Percentiles rank a stretch among this genome's conserved stretches.
phyloP scores from a whole-genome alignment of 2,888 invertebrate genomes.

The Ophion ventricosus region DNA sequence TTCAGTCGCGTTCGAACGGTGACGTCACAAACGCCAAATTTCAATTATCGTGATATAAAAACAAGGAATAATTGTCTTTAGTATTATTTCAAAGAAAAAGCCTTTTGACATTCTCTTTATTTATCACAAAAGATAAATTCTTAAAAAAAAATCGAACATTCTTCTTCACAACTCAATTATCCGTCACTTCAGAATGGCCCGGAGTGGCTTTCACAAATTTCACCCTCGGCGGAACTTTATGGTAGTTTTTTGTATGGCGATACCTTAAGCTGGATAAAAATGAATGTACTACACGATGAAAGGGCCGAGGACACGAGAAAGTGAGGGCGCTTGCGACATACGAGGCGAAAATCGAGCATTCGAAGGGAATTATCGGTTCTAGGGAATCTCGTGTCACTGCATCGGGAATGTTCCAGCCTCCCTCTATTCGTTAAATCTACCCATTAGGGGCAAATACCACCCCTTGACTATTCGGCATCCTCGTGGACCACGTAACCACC shows the following conservation, averaged over 20 bases:
- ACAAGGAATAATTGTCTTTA: too few relatives aligned
- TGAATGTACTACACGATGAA: conserved; percentile 12
- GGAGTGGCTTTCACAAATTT: conserved; percentile 11
- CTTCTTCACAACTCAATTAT: conserved; percentile 45
- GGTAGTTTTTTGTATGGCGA: background rate
- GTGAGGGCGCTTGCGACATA: background rate
- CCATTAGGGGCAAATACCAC: conserved; percentile 37
- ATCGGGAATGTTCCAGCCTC: background rate
- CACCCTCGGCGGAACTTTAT: background rate
- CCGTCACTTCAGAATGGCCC: conserved; percentile 9
- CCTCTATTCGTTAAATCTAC: conserved; percentile 56
- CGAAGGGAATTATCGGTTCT: conserved; percentile 48
- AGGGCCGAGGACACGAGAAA: background rate
- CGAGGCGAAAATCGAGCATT: conserved; percentile 28
- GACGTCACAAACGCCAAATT: too few relatives aligned
- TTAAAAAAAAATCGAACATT: conserved; percentile 33
- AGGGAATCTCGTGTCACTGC: conserved; percentile 34
- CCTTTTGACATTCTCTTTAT: too few relatives aligned
- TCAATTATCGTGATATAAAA: too few relatives aligned
- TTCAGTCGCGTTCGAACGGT: too few relatives aligned
- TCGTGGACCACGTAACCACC: conserved; percentile 40
- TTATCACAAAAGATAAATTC: too few relatives aligned
- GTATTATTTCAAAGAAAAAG: too few relatives aligned
- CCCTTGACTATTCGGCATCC: conserved; percentile 40
- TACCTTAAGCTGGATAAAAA: conserved; percentile 31